Evolutionary conservation across 1,140 invertebrate genomes (phyloP), one percentile per base, ranked within the genome.

Genomic region (Heliothis subflexa): DNA sequence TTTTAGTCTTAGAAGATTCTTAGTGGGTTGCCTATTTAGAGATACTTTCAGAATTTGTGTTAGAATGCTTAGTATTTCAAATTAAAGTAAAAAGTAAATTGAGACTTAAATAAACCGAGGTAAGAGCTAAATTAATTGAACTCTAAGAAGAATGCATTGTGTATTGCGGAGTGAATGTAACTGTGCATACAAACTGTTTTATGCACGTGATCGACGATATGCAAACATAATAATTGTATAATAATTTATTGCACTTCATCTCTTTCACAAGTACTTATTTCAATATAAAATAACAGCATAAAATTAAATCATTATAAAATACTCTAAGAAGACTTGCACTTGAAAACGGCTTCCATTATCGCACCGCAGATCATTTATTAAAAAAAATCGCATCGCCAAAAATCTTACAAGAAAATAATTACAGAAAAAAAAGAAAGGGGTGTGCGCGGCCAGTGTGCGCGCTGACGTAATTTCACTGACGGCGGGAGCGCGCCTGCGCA

Each of bases 401-500:
- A 92, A 90, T 91, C 89, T 91, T 82, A 87, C 88, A 91, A 92
- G 90, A 92, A 91, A 91, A 89, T 91, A 92, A 91, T 92, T 91
- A 91, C 83, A 79, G 84, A 89, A 89, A 93, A 91, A 91, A 93
- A 91, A 90, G 88, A 93, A 92, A 90, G 92, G 92, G 89, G 91
- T 91, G 91, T 85, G 88, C 86, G 83, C 81, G 85, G 86, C 85
- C 86, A 85, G 78, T 83, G 81, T 79, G 83, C 79, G 74, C 81
- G 84, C 88, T 91, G 89, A 92, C 89, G 90, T 93, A 92, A 92
- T 89, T 90, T 89, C 83, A 86, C 82, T 82, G 84, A 82, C 84
- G 85, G 83, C 79, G 80, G 78, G 77, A 80, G 75, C 55, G 52
- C 80, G 89, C 85, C 78, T 73, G 90, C 90, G 89, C 91, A 93